Conservation (phyloP, 2,888 invertebrate species). For the Eupithecia centaureata region DNA sequence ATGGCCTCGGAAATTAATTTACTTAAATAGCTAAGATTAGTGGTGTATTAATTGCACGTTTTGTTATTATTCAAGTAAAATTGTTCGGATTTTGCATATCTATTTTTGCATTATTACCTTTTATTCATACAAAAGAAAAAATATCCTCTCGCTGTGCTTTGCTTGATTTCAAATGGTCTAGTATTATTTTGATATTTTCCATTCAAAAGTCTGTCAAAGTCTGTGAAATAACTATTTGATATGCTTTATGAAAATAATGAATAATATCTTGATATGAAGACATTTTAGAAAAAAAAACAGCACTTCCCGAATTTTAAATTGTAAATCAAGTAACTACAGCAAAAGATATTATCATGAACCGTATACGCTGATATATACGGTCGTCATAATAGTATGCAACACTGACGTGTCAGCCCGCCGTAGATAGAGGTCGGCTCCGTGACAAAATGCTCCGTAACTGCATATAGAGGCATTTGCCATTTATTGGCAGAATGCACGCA, state of each 20-base stretch:
- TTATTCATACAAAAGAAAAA: no score
- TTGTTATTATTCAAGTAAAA: conserved; percentile 1
- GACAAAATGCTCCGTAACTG: conserved; percentile 60
- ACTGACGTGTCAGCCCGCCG: conserved; percentile 62
- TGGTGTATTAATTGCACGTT: neutral
- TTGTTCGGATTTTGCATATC: neutral
- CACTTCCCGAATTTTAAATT: no score
- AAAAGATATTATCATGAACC: neutral
- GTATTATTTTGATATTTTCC: no score
- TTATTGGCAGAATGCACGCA: conserved; percentile 67
- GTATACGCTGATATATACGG: neutral
- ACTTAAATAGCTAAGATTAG: neutral
- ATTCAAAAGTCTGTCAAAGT: no score
- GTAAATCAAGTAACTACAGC: no score
- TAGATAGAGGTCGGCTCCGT: conserved; percentile 48
- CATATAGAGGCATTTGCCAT: conserved; percentile 59
- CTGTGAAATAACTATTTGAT: no score
- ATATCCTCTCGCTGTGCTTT: no score
- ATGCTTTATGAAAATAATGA: neutral
- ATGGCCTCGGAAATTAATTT: neutral
- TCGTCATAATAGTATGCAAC: conserved; percentile 3
- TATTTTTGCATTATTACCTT: no score
- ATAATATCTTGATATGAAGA: neutral
- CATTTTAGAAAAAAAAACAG: no score
- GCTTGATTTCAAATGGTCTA: no score